Evolutionary conservation across 2,797 vertebrate species (phyloP), one percentile per base, ranked within the genome.

Genomic region (Accipiter fasciatus): DNA sequence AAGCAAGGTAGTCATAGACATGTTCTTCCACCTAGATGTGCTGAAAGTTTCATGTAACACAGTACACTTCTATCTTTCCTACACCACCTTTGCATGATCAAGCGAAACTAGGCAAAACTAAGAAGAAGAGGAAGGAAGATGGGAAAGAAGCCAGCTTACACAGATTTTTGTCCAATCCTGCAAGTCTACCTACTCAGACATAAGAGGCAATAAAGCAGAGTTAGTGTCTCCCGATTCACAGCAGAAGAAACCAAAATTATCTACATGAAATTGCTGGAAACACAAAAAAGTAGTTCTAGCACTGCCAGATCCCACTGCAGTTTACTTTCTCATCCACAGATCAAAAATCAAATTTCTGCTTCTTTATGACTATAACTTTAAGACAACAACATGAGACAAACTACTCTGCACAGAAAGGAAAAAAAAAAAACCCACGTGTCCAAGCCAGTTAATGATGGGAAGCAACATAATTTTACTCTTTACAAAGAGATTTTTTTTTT

Each of bases 231-330:
- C 59, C 2, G 2, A 84, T 77, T 87, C 80, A 93, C 94, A 96
- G 92, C 75, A 91, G 80, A 62, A 96, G 52, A 94, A 96, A 92
- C 16, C 37, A 82, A 80, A 93, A 66, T 70, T 71, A 70, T 89
- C 91, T 92, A 80, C 57, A 59, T 40, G 37, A 96, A 84, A 89
- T 70, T 93, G 88, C 67, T 89, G 64, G 75, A 94, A 84, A 39
- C 64, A 76, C 37, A 87, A 67, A 92, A 59, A 52, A 75, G 58
- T 64, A 92, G 59, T 52, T 87, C 81, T 58, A 80, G 80, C 39
- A 50, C 59, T 85, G 52, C 35, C 84, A 92, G 73, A 70, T 77
- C 19, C 64, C 54, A 57, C 71, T 88, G 71, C 39, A 84, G 64
- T 76, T 91, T 93, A 87, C 66, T 88, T 82, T 87, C 52, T 71